Percentiles rank a stretch among this genome's conserved stretches.
These are phyloP conservation scores for Ovibos moschatus DNA, from an alignment of 2,113 vertebrate species.

Conservation along the genomic window DNA sequence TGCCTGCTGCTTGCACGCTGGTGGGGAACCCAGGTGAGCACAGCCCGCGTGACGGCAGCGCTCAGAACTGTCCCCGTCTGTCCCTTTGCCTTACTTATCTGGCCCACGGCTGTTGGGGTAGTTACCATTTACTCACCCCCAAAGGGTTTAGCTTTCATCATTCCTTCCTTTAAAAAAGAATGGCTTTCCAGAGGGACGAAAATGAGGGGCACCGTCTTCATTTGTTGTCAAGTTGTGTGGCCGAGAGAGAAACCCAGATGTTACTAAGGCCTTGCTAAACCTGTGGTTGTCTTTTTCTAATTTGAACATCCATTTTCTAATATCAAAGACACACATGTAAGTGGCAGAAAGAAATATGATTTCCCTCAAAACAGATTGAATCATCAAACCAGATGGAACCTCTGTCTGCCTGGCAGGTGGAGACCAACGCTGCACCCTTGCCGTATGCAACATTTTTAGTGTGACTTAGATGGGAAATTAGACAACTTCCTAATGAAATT, in stretches of 20 bases:
- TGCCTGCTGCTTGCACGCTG: rapidly evolving
- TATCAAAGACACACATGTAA: neutral
- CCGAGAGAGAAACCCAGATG: neutral
- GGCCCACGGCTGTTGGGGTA: neutral
- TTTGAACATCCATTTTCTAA: neutral
- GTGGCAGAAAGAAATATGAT: neutral
- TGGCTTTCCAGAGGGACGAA: neutral
- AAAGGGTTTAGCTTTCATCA: neutral
- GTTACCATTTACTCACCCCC: neutral
- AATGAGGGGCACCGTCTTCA: neutral
- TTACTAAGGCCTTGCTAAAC: neutral
- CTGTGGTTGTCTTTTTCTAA: neutral
- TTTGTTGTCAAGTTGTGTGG: neutral
- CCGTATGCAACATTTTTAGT: neutral
- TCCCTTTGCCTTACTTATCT: neutral
- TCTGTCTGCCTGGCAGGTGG: neutral
- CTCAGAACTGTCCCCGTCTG: neutral
- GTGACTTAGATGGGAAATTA: neutral
- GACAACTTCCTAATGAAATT: neutral
- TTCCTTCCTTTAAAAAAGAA: neutral
- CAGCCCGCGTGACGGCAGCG: rapidly evolving
- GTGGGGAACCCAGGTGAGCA: rapidly evolving
- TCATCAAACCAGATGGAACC: neutral
- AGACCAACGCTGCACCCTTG: neutral
- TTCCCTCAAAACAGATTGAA: neutral